Evolutionary conservation across 2,888 invertebrate species (phyloP).

Genomic region (Mythimna vitellina): DNA sequence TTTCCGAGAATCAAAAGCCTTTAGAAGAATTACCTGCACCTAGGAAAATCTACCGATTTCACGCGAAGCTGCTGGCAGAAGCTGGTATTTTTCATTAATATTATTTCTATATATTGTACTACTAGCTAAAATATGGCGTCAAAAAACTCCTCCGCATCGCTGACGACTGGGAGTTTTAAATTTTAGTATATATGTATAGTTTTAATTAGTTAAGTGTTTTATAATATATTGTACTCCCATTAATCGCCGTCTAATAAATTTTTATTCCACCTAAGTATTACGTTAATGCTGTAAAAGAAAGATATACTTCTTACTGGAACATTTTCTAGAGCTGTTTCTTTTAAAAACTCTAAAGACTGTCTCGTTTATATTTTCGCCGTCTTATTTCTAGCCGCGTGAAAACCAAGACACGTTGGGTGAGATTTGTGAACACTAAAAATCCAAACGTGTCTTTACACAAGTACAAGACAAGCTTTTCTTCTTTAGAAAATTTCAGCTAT

Average conservation of each 20-base stretch:
- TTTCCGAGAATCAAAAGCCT: too few relatives aligned
- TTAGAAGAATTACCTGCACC: too few relatives aligned
- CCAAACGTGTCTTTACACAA: not conserved
- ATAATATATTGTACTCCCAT: too few relatives aligned
- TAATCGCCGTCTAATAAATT: not conserved
- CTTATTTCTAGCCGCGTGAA: slow-evolving; percentile 14
- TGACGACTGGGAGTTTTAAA: too few relatives aligned
- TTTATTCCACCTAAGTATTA: not conserved
- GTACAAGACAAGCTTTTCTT: not conserved
- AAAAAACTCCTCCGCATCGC: too few relatives aligned
- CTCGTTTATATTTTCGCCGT: slow-evolving; percentile 34
- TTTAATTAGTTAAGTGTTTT: too few relatives aligned
- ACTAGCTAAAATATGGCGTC: too few relatives aligned
- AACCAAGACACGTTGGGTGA: slow-evolving; percentile 29
- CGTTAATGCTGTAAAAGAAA: not conserved
- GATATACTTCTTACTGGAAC: not conserved
- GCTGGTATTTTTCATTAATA: not conserved
- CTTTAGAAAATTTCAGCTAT: not conserved
- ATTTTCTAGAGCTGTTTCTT: slow-evolving; percentile 12
- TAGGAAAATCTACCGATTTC: too few relatives aligned
- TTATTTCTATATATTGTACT: not conserved
- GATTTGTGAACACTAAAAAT: slow-evolving; percentile 43
- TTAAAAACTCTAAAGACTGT: slow-evolving; percentile 35
- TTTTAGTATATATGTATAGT: too few relatives aligned
- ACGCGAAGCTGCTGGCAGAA: too few relatives aligned